phyloP scores from a whole-genome alignment of 1,140 invertebrate genomes.

The Rhyacophila brunnea region DNA sequence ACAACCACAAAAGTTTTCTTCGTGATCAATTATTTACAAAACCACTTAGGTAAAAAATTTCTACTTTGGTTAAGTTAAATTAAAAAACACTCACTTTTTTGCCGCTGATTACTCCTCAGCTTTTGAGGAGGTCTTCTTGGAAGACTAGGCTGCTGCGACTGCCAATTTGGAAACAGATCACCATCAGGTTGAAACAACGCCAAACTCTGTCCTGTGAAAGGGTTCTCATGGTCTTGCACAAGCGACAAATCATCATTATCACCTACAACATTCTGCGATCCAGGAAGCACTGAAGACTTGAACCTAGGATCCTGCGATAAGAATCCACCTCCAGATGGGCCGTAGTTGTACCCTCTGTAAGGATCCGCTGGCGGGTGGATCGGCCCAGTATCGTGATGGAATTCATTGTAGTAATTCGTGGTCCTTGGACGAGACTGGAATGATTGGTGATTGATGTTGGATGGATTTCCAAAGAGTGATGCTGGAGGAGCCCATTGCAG shows the following conservation, averaged over 20 bases:
- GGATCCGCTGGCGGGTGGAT: conserved; percentile 1
- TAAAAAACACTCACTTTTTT: no score
- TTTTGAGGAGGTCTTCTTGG: no score
- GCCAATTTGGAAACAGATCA: no score
- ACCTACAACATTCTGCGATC: conserved; percentile 12
- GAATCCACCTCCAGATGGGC: neutral
- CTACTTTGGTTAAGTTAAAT: no score
- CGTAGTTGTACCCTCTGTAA: conserved; percentile 4
- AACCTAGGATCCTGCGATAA: neutral
- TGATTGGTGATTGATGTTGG: neutral
- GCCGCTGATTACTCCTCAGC: no score
- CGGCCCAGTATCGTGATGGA: neutral
- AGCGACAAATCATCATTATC: neutral
- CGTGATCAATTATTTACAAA: no score
- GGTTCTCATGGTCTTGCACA: neutral
- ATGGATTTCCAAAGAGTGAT: conserved; percentile 33
- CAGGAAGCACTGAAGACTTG: conserved; percentile 1
- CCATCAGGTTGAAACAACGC: neutral
- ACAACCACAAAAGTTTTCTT: no score
- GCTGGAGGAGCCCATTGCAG: conserved; percentile 47
- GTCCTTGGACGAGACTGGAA: neutral
- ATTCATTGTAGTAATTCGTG: neutral
- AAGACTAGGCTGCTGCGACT: no score
- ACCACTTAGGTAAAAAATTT: no score
- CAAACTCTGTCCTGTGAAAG: neutral